Evolutionary conservation across 2,888 invertebrate genomes (phyloP).

Genomic region (Acholoe squamosa): DNA sequence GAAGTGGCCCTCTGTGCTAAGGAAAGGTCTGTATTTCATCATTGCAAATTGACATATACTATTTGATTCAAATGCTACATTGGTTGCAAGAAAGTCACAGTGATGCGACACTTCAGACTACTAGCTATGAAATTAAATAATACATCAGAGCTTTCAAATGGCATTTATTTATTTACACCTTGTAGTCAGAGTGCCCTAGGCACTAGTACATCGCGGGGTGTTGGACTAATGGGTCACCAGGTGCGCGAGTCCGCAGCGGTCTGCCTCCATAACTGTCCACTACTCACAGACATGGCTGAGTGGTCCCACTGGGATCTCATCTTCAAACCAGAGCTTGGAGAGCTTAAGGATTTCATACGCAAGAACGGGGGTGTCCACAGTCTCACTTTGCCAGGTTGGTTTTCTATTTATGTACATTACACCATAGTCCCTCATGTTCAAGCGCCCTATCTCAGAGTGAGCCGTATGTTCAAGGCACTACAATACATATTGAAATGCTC

Average conservation of each 20-base stretch:
- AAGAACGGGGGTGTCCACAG: conserved; percentile 78
- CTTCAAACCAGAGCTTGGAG: conserved; percentile 80
- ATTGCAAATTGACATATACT: too few species aligned
- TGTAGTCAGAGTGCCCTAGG: conserved; percentile 28
- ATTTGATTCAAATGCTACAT: too few species aligned
- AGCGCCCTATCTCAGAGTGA: too few species aligned
- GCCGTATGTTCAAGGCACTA: too few species aligned
- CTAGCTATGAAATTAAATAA: too few species aligned
- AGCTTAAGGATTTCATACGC: conserved; percentile 79
- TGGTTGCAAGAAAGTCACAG: too few species aligned
- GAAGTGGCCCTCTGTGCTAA: conserved; percentile 75
- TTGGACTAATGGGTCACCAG: conserved; percentile 79
- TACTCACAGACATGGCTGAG: conserved; percentile 77
- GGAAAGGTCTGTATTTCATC: conserved; percentile 70
- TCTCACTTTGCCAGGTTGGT: conserved; percentile 74
- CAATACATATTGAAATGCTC: too few species aligned
- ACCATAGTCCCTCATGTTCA: too few species aligned
- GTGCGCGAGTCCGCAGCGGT: conserved; percentile 78
- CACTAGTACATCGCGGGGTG: conserved; percentile 66
- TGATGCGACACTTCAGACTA: too few species aligned
- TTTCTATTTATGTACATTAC: too few species aligned
- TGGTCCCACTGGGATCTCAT: conserved; percentile 81
- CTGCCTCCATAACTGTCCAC: conserved; percentile 80
- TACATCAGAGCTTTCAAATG: too few species aligned
- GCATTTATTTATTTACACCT: background rate